Evolutionary conservation across 2,888 invertebrate genomes (phyloP).

Genomic region (Nowickia ferox): DNA sequence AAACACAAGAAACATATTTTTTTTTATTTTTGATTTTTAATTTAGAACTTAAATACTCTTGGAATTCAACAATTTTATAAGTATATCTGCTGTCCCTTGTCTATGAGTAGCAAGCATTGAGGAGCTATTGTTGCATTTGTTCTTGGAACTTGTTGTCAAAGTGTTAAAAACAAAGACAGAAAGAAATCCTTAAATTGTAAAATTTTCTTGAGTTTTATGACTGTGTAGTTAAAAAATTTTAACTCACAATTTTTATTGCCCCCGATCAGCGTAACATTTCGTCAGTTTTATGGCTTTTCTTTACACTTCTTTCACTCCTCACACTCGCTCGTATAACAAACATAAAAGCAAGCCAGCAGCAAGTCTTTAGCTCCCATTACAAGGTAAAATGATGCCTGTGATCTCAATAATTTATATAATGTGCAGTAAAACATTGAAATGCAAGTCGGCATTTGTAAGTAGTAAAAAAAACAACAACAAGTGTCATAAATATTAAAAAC

Average conservation of each 20-base stretch:
- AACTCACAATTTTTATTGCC: constrained; percentile 37
- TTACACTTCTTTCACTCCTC: background rate
- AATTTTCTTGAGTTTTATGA: constrained; percentile 46
- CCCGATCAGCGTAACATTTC: constrained; percentile 47
- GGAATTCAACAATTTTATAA: constrained; percentile 20
- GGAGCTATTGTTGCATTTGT: constrained; percentile 14
- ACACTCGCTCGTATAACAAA: background rate
- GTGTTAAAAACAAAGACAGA: constrained; percentile 44
- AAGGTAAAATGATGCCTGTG: constrained; percentile 15
- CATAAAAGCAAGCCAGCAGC: constrained; percentile 24
- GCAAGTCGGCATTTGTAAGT: constrained; percentile 16
- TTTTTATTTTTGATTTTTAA: background rate
- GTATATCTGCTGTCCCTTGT: background rate
- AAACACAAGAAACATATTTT: constrained; percentile 11
- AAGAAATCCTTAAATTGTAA: constrained; percentile 7
- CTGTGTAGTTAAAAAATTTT: constrained; percentile 38
- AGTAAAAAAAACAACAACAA: constrained; percentile 22
- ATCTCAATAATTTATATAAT: constrained; percentile 46
- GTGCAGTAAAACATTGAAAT: constrained; percentile 39
- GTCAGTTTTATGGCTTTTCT: constrained; percentile 56
- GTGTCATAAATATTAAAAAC: constrained; percentile 43
- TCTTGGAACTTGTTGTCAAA: constrained; percentile 65
- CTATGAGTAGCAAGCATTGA: background rate
- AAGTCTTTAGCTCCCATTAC: constrained; percentile 48
- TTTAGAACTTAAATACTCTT: constrained; percentile 24